A percentile compares a stretch with the other conserved stretches of the same genome.
Evolutionary conservation across 1,140 invertebrate genomes (phyloP).

Genomic region (Bombus huntii): DNA sequence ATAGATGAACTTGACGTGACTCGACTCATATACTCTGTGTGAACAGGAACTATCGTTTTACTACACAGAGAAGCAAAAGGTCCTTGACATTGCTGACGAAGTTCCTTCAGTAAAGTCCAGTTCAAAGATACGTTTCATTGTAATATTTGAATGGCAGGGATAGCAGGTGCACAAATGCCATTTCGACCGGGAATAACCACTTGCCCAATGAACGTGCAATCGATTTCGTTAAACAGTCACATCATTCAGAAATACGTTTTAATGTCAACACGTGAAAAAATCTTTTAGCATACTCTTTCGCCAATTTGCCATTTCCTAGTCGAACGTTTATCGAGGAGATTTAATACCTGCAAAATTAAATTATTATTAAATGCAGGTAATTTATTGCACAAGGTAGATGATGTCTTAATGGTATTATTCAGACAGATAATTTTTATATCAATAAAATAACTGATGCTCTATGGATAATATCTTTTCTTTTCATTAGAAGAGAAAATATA

Average conservation of each 20-base stretch:
- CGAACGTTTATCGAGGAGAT: background rate
- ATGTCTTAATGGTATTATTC: background rate
- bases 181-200: background rate
- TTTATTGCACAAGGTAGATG: background rate
- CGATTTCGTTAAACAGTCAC: background rate
- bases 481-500: background rate
- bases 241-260: background rate
- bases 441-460: background rate
- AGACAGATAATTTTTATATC: background rate
- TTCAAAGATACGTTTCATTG: conserved; percentile 41
- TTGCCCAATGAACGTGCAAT: background rate
- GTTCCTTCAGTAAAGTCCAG: conserved; percentile 18
- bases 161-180: background rate
- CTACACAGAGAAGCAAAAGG: conserved; percentile 14
- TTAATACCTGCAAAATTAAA: background rate
- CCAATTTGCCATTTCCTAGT: background rate
- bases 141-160: conserved; percentile 43
- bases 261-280: background rate
- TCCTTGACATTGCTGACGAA: conserved; percentile 56
- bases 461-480: background rate
- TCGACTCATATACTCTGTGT: conserved; percentile 30
- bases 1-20: conserved; percentile 47
- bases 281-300: background rate
- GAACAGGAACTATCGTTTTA: conserved; percentile 58
- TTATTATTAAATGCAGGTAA: background rate